Conservation (phyloP, 1,140 invertebrate genomes). For the Paralvinella palmiformis region DNA sequence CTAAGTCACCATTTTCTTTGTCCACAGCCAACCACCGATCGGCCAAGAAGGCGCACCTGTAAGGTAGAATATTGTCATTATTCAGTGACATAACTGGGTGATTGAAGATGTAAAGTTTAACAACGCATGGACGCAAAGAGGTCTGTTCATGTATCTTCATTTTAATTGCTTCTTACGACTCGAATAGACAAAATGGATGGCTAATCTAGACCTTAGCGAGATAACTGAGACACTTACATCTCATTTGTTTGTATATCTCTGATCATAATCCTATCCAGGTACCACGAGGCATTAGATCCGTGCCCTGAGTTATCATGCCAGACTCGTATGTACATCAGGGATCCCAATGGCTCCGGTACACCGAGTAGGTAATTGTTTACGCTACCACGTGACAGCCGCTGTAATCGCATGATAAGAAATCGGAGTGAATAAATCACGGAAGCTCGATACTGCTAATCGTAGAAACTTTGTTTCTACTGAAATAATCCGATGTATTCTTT, state of each 20-base stretch:
- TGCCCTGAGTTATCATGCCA: constrained; percentile 20
- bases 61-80: too few relatives aligned
- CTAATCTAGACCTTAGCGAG: too few relatives aligned
- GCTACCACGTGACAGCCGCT: constrained; percentile 8
- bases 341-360: not conserved
- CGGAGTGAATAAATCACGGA: not conserved
- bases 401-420: not conserved
- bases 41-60: constrained; percentile 14
- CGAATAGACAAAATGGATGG: too few relatives aligned
- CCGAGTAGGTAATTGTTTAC: constrained; percentile 5
- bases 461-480: not conserved
- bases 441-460: not conserved
- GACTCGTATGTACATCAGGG: not conserved
- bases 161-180: constrained; percentile 10
- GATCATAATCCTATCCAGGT: constrained; percentile 13
- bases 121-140: constrained; percentile 22
- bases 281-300: constrained; percentile 6
- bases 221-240: too few relatives aligned
- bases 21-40: constrained; percentile 50
- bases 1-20: constrained; percentile 50
- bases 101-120: not conserved
- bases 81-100: too few relatives aligned
- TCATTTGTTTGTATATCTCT: constrained; percentile 6
- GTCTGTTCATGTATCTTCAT: constrained; percentile 4
- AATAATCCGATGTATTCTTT: not conserved